Base-by-base conservation (phyloP, 2,888 invertebrate genomes). In the Alviniconcha strummeri region DNA sequence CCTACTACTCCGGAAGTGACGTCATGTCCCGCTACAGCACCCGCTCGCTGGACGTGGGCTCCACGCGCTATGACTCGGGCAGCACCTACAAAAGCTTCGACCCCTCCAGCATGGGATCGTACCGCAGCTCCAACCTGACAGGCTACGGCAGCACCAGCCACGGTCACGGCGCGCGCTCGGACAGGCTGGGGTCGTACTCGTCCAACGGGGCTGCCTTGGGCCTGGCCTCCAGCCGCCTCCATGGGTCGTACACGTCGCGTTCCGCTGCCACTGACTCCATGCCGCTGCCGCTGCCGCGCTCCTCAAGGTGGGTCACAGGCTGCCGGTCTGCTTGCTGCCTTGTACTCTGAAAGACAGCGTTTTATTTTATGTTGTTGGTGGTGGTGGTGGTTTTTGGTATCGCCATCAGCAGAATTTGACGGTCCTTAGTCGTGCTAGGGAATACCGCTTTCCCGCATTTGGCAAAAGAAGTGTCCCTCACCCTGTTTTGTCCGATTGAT, bases 11-110 rank as follows among this genome's bases (percentile, higher is more conserved):
- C 13, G 52, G 56, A 56, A 64, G 80, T 60, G 69, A 82, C 82
- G 79, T 69, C 69, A 84, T 84, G 84, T 84, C 84, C 11, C 84
- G 84, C 76, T 84, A 84, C 82, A 55, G 77, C 76, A 72, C 84
- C 15, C 76, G 76, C 57, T 77, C 76, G 3, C 54, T 77, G 76
- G 76, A 77, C 76, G 54, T 77, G 76, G 76, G 76, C 56, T 79
- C 79, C 52, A 11, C 80, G 54, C 80, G 80, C 69, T 80, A 80
- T 19, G 80, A 80, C 80, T 15, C 64, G 4, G 17, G 36, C 64
- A 55, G 52, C 64, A 64, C 64, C 54, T 69, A 80, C 55, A 80
- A 69, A 55, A 55, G 69, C 69, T 7, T 80, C n/a, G 80, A 80
- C 69, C 55, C 80, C 13, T 67, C 69, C 55, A 54, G n/a, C 55